A percentile compares a stretch with the other conserved stretches of the same genome.
Evolutionary conservation across 2,888 invertebrate species (phyloP).

Genomic region (Leptopilina drosophilae): DNA sequence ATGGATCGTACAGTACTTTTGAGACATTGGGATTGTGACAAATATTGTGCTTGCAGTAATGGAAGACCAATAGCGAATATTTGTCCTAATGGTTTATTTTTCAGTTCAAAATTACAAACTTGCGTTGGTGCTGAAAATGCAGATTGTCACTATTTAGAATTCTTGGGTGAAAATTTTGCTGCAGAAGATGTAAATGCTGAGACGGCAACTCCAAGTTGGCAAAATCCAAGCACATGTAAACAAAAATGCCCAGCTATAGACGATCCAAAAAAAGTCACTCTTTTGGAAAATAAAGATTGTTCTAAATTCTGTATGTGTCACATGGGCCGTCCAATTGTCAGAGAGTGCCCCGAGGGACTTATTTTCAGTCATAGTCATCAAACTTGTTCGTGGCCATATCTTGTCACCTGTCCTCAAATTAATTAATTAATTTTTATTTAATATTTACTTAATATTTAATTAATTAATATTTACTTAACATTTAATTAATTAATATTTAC

Average conservation of each 20-base stretch:
- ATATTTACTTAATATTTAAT: no score
- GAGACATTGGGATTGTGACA: slow-evolving; percentile 59
- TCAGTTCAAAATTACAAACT: slow-evolving; percentile 47
- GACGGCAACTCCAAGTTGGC: background rate
- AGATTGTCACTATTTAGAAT: slow-evolving; percentile 41
- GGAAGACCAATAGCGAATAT: slow-evolving; percentile 47
- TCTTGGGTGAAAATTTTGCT: background rate
- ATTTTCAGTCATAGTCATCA: slow-evolving; percentile 51
- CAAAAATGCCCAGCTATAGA: slow-evolving; percentile 56
- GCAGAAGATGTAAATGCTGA: background rate
- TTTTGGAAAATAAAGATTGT: slow-evolving; percentile 60
- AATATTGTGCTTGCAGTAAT: slow-evolving; percentile 62
- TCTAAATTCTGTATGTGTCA: slow-evolving; percentile 63
- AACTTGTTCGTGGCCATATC: slow-evolving; percentile 54
- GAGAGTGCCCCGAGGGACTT: slow-evolving; percentile 55
- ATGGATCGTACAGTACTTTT: slow-evolving; percentile 47
- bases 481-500: no score
- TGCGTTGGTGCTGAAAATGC: slow-evolving; percentile 55
- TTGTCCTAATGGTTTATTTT: slow-evolving; percentile 58
- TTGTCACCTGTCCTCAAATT: slow-evolving; percentile 49
- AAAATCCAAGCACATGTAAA: slow-evolving; percentile 52
- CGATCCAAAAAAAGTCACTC: slow-evolving; percentile 41
- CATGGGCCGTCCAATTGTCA: slow-evolving; percentile 48
- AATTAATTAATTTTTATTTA: no score
- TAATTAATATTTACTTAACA: no score